Conservation (phyloP, 2,113 vertebrate genomes). For the Chitala chitala region DNA sequence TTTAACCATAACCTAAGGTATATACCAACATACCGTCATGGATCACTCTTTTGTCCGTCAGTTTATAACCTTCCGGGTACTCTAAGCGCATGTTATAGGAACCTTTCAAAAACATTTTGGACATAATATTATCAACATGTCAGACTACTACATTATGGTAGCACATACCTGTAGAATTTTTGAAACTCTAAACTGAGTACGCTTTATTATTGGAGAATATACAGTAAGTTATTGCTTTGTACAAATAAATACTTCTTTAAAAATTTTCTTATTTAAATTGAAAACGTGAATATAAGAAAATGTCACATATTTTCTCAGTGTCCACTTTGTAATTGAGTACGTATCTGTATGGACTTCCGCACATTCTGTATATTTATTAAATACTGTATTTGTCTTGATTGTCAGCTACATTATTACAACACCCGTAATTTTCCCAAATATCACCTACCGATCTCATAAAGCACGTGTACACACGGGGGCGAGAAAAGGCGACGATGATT, state of each 20-base stretch:
- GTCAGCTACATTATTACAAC: too few relatives aligned
- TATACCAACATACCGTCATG: neutral
- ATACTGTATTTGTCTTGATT: too few relatives aligned
- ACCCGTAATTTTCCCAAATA: neutral
- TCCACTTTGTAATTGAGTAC: too few relatives aligned
- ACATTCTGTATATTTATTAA: too few relatives aligned
- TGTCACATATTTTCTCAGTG: too few relatives aligned
- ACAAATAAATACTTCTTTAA: neutral
- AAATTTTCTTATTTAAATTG: neutral
- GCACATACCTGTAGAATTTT: too few relatives aligned
- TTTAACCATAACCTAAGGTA: neutral
- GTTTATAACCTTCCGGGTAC: slow-evolving; percentile 15
- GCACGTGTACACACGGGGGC: neutral
- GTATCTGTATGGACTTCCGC: too few relatives aligned
- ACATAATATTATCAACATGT: too few relatives aligned
- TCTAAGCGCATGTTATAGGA: neutral
- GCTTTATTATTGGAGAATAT: neutral
- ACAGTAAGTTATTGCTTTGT: neutral
- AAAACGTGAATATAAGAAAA: too few relatives aligned
- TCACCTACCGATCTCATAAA: neutral
- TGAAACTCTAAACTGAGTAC: neutral
- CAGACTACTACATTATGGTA: too few relatives aligned
- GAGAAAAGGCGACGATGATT: neutral
- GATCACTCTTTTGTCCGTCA: neutral
- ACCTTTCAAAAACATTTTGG: neutral